phyloP scores from a whole-genome alignment of 2,797 vertebrate species.

The Sebastolobus altivelis region DNA sequence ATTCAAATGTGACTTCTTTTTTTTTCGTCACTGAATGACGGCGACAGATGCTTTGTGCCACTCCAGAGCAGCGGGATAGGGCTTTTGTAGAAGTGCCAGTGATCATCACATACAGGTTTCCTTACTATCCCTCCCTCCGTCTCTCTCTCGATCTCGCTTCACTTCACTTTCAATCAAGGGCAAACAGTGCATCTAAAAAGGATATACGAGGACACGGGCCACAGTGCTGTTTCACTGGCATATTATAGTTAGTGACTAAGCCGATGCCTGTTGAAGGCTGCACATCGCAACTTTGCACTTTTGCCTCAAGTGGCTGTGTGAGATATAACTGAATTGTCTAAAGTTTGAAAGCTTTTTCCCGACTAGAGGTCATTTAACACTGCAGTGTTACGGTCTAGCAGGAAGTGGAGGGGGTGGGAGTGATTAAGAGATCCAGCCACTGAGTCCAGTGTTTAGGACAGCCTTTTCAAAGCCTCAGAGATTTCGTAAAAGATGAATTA shows the following conservation, averaged over 20 bases:
- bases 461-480: background rate
- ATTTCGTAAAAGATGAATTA: constrained; percentile 7
- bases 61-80: constrained; percentile 60
- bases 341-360: constrained; percentile 24
- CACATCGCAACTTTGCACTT: background rate
- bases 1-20: constrained; percentile 54
- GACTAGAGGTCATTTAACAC: constrained; percentile 22
- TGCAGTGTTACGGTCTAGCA: background rate
- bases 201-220: constrained; percentile 1
- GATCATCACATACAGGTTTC: constrained; percentile 54
- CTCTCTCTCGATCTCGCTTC: constrained; percentile 6
- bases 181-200: constrained; percentile 37
- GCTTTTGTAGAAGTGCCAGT: constrained; percentile 77
- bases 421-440: constrained; percentile 16
- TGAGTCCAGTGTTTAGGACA: constrained; percentile 6
- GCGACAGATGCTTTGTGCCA: constrained; percentile 78
- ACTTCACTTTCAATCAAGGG: constrained; percentile 45
- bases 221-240: constrained; percentile 17
- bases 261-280: constrained; percentile 8
- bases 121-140: constrained; percentile 9
- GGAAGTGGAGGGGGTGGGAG: constrained; percentile 1
- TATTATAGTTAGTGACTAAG: constrained; percentile 32
- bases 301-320: constrained; percentile 17
- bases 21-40: constrained; percentile 37
- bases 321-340: background rate